Evolutionary conservation across 2,113 vertebrate species (phyloP).

Genomic region (Leptobrachium leishanense): DNA sequence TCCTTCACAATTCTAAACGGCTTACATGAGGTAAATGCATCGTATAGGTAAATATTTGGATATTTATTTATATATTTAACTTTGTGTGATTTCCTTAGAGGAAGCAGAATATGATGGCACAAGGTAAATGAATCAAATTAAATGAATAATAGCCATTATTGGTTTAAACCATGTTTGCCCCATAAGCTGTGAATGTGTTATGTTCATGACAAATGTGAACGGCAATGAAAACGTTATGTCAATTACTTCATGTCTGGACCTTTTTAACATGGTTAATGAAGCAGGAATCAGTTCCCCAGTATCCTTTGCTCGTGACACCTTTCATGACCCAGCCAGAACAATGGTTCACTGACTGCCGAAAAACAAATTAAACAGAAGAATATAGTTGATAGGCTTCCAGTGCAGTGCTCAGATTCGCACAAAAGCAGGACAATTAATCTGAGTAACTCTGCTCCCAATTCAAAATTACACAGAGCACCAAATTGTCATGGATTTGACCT

Average conservation of each 20-base stretch:
- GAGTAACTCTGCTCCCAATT: constrained; percentile 26
- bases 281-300: neutral
- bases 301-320: constrained; percentile 23
- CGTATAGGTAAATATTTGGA: too few relatives aligned
- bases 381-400: constrained; percentile 23
- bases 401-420: constrained; percentile 6
- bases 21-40: too few relatives aligned
- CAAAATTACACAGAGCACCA: constrained; percentile 35
- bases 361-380: constrained; percentile 35
- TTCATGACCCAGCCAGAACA: constrained; percentile 28
- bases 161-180: too few relatives aligned
- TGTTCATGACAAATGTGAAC: neutral
- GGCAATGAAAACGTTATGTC: neutral
- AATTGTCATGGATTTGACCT: constrained; percentile 43
- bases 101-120: too few relatives aligned
- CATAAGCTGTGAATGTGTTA: too few relatives aligned
- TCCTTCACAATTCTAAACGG: too few relatives aligned
- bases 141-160: too few relatives aligned
- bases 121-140: too few relatives aligned
- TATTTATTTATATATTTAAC: too few relatives aligned
- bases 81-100: too few relatives aligned
- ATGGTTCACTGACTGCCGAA: constrained; percentile 23
- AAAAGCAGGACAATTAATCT: constrained; percentile 39
- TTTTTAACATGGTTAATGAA: constrained; percentile 22
- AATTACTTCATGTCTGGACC: neutral